Base-by-base conservation (phyloP, 2,113 vertebrate genomes). In the Entelurus aequoreus region DNA sequence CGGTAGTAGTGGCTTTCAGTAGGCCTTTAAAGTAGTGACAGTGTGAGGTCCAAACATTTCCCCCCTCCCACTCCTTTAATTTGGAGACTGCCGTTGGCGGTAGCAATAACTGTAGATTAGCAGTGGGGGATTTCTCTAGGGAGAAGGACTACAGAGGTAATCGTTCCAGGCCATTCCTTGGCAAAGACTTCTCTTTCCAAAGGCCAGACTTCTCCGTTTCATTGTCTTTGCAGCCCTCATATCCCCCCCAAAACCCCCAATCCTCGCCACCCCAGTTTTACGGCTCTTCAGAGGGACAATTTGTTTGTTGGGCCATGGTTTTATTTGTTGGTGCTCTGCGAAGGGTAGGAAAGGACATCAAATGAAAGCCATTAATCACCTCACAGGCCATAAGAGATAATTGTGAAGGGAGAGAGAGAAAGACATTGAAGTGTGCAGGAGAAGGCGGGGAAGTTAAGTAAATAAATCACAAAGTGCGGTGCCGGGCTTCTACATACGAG, bases 301-400 rank as follows among this genome's bases (percentile, higher is more conserved):
- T 90, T 91, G 89, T 87, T 83, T 80, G 71, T 79, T 77, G 85
- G 86, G 86, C 80, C 76, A 54, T 62, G 84, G 83, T 88, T 90
- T 90, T 91, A 90, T 91, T 92, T 91, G 89, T 84, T 82, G 82
- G 78, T 85, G 83, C 81, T 87, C 69, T 78, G 85, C 72, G 83
- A 87, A 88, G 87, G 84, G 84, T 78, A 85, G 83, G 80, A 83
- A 84, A 87, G 85, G 87, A 88, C 74, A 82, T 88, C 82, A 88
- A 91, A 92, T 92, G 90, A 91, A 92, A 90, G 69, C 86, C 91
- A 92, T 92, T 92, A 90, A 92, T 92, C 91, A 91, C 88, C 79
- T 87, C 79, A 83, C 82, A 88, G 88, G 86, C 88, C 86, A 85
- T 84, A 84, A 87, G 84, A 90, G 90, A 90, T 91, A 87, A 88